Conservation (phyloP, 1,140 invertebrate genomes). For the Drosophila truncata region DNA sequence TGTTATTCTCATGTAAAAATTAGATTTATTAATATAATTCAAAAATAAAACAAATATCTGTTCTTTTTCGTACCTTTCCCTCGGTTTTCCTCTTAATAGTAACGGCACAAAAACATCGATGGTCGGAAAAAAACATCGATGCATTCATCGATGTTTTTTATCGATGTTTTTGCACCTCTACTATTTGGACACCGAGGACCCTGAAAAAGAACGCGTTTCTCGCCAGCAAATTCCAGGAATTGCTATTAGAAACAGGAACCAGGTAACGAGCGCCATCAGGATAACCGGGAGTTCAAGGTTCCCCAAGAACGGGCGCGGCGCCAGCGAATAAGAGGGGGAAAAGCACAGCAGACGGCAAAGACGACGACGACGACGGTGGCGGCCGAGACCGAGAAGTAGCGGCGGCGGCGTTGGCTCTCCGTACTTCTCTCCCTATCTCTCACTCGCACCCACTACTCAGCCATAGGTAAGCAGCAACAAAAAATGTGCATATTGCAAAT, state of each 20-base stretch:
- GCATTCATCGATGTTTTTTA: too few relatives aligned
- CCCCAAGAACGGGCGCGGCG: neutral
- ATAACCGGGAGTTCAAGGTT: neutral
- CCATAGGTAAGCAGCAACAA: conserved; percentile 71
- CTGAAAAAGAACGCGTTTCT: conserved; percentile 12
- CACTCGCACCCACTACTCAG: conserved; percentile 32
- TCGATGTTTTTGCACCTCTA: too few relatives aligned
- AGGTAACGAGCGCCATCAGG: conserved; percentile 23
- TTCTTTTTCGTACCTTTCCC: too few relatives aligned
- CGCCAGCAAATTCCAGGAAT: neutral
- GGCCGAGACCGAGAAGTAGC: conserved; percentile 19
- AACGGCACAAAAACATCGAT: too few relatives aligned
- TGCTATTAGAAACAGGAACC: neutral
- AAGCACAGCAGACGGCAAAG: conserved; percentile 11
- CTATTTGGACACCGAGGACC: neutral
- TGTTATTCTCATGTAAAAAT: too few relatives aligned
- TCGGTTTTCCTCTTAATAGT: too few relatives aligned
- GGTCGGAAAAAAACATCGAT: too few relatives aligned
- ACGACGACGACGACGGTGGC: conserved; percentile 9
- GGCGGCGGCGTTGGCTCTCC: conserved; percentile 22
- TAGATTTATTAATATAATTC: too few relatives aligned
- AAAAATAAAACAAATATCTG: too few relatives aligned
- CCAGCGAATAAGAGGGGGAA: conserved; percentile 12
- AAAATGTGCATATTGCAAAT: conserved; percentile 59
- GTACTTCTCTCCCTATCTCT: neutral